phyloP scores from a whole-genome alignment of 1,140 invertebrate species.

The Pseudomyrmex flavicornis region DNA sequence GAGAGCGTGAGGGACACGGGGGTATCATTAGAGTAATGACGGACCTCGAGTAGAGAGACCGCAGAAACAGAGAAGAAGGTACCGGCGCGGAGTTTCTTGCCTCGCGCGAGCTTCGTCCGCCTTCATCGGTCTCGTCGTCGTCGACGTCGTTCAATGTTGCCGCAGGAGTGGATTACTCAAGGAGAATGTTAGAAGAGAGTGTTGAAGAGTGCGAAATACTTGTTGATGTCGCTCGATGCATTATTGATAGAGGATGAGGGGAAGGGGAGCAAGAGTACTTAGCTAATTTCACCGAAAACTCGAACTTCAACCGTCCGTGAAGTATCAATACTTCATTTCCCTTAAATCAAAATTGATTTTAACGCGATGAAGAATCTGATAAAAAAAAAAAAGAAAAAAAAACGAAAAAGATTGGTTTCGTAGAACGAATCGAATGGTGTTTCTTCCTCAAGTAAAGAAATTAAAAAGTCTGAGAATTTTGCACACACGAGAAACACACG shows the following conservation, averaged over 20 bases:
- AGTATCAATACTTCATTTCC: too few relatives aligned
- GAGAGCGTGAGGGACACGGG: slow-evolving; percentile 54
- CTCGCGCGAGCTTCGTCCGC: slow-evolving; percentile 21
- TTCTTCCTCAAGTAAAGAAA: too few relatives aligned
- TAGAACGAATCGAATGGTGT: too few relatives aligned
- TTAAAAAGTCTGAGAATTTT: neutral
- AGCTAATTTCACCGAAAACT: too few relatives aligned
- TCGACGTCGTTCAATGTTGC: slow-evolving; percentile 18
- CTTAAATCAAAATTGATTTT: too few relatives aligned
- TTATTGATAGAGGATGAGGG: too few relatives aligned
- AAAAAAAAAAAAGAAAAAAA: too few relatives aligned
- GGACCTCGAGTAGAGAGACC: slow-evolving; percentile 66
- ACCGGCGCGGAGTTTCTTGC: slow-evolving; percentile 70
- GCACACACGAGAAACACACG: neutral
- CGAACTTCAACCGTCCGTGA: too few relatives aligned
- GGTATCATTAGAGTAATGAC: slow-evolving; percentile 81
- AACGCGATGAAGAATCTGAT: too few relatives aligned
- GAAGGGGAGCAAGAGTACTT: too few relatives aligned
- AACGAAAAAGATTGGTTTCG: too few relatives aligned
- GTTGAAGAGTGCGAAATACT: neutral
- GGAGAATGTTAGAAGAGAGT: slow-evolving; percentile 3
- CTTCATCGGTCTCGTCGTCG: neutral
- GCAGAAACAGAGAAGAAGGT: slow-evolving; percentile 65
- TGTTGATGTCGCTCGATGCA: slow-evolving; percentile 1
- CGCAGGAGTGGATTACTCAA: slow-evolving; percentile 27